A percentile compares a stretch with the other conserved stretches of the same genome.
These are phyloP conservation scores for Lithophane ornitopus DNA, from an alignment of 2,888 invertebrate genomes.

Conservation along the genomic window DNA sequence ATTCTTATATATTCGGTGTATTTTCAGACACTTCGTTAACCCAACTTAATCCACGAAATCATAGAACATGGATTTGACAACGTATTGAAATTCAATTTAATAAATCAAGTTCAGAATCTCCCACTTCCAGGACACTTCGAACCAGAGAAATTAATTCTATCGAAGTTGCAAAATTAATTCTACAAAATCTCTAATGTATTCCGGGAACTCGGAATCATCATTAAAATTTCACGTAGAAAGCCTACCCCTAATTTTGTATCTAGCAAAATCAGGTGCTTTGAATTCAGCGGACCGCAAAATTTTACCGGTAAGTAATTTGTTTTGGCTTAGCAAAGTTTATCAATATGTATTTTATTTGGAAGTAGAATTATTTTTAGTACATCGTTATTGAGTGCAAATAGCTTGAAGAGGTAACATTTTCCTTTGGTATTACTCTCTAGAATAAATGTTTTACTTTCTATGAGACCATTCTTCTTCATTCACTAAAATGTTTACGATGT, in stretches of 20 bases:
- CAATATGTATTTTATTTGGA: constrained; percentile 34
- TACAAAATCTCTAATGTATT: constrained; percentile 43
- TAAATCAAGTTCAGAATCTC: constrained; percentile 30
- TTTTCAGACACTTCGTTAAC: not conserved
- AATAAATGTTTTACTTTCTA: not conserved
- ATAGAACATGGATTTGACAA: constrained; percentile 32
- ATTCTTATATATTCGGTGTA: not conserved
- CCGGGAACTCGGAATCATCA: constrained; percentile 31
- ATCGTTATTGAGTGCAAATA: constrained; percentile 33
- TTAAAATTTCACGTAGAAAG: constrained; percentile 54
- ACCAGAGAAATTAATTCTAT: constrained; percentile 46
- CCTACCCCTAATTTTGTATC: constrained; percentile 46
- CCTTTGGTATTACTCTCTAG: not conserved
- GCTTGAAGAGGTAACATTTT: not conserved
- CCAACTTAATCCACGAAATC: constrained; percentile 1
- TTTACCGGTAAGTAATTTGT: constrained; percentile 37
- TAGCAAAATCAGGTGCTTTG: constrained; percentile 56
- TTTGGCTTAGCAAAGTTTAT: constrained; percentile 42
- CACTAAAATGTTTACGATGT: not conserved
- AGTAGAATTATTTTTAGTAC: constrained; percentile 7
- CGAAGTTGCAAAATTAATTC: constrained; percentile 45
- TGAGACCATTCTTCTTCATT: not conserved
- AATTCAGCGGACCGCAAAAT: constrained; percentile 48
- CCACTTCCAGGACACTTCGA: not conserved
- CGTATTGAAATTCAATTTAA: constrained; percentile 44